phyloP scores from a whole-genome alignment of 1,140 invertebrate species.

The Brachionus plicatilis region DNA sequence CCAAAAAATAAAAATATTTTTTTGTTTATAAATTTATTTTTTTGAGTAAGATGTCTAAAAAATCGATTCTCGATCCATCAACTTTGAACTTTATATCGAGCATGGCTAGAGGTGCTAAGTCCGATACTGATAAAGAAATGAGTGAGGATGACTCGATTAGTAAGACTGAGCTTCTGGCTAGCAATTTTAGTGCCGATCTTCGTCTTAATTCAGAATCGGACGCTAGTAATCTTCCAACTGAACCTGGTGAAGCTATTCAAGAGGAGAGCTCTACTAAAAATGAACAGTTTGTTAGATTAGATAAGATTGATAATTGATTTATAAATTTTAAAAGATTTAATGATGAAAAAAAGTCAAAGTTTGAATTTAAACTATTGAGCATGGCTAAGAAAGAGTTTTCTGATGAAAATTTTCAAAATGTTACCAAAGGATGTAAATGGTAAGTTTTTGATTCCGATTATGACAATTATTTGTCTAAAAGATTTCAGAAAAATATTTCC shows the following conservation, averaged over 20 bases:
- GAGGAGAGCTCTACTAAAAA: background rate
- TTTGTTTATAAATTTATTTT: no score
- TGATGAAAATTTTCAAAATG: constrained; percentile 34
- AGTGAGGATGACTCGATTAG: background rate
- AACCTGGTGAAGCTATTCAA: background rate
- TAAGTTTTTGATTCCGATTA: constrained; percentile 42
- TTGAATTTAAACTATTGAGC: constrained; percentile 31
- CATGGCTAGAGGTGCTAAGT: background rate
- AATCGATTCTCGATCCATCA: background rate
- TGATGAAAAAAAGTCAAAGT: background rate
- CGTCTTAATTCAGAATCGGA: background rate
- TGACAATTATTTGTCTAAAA: no score
- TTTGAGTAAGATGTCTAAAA: background rate
- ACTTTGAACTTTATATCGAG: background rate
- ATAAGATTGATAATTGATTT: background rate
- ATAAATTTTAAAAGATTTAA: background rate
- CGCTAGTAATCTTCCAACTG: background rate
- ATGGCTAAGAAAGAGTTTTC: background rate
- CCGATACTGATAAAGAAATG: background rate
- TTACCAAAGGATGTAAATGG: constrained; percentile 45
- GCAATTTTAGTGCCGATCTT: background rate
- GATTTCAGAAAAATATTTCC: no score
- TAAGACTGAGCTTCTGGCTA: background rate
- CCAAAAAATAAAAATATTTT: constrained; percentile 2
- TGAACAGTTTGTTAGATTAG: background rate